Evolutionary conservation across 2,113 vertebrate genomes (phyloP).

Genomic region (Boulengeromyrus knoepffleri): DNA sequence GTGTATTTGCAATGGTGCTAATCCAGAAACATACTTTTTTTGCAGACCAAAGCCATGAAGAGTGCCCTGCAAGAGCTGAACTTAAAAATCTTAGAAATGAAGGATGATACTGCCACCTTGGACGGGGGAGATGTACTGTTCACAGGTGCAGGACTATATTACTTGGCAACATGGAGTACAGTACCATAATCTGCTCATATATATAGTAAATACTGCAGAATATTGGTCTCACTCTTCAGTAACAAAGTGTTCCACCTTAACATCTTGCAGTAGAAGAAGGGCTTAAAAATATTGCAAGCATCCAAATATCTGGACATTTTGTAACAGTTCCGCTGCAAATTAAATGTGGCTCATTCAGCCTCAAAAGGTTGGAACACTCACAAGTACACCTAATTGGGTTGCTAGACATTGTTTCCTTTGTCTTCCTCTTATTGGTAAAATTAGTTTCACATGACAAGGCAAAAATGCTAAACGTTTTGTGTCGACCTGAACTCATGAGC

Average conservation of each 20-base stretch:
- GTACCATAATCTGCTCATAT: neutral
- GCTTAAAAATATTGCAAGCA: slow-evolving; percentile 18
- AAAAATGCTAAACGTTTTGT: slow-evolving; percentile 55
- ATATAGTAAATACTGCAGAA: neutral
- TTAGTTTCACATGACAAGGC: slow-evolving; percentile 54
- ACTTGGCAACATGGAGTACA: neutral
- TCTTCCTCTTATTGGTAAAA: slow-evolving; percentile 36
- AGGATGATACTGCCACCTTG: slow-evolving; percentile 82
- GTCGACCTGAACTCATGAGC: slow-evolving; percentile 41
- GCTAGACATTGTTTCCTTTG: slow-evolving; percentile 49
- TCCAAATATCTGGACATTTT: slow-evolving; percentile 38
- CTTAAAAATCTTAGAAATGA: slow-evolving; percentile 90
- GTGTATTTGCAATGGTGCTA: neutral
- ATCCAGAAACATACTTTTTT: slow-evolving; percentile 21
- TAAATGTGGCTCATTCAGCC: slow-evolving; percentile 45
- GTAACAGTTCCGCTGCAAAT: slow-evolving; percentile 30
- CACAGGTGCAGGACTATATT: slow-evolving; percentile 67
- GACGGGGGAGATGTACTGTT: slow-evolving; percentile 96
- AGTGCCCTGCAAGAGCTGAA: slow-evolving; percentile 71
- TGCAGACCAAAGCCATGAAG: slow-evolving; percentile 79
- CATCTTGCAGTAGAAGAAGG: neutral
- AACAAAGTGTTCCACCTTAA: neutral
- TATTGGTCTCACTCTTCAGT: neutral
- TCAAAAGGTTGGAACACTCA: slow-evolving; percentile 34
- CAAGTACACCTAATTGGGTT: slow-evolving; percentile 54